These are phyloP conservation scores for Penaeus indicus DNA, from an alignment of 1,140 invertebrate species.

Conservation along the genomic window DNA sequence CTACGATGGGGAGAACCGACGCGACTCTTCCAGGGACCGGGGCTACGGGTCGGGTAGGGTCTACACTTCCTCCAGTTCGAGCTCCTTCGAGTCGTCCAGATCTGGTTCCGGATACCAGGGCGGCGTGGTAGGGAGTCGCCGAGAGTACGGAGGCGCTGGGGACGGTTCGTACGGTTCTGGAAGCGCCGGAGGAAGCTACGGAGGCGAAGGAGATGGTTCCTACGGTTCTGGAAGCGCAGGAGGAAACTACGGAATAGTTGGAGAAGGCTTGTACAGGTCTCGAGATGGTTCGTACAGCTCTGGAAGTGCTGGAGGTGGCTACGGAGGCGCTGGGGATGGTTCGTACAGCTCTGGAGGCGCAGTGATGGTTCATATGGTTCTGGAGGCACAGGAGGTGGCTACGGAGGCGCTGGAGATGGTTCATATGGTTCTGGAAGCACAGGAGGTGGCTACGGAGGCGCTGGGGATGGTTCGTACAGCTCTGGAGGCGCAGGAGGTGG, in stretches of 20 bases:
- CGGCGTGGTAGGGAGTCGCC: conserved; percentile 20
- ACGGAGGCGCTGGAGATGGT: background rate
- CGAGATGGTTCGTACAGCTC: background rate
- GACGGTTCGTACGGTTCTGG: conserved; percentile 12
- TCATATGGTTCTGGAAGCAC: background rate
- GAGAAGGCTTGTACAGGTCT: background rate
- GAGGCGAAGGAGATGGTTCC: conserved; percentile 3
- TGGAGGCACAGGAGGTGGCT: background rate
- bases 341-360: conserved; percentile 19
- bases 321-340: conserved; percentile 30
- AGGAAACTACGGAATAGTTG: conserved; percentile 32
- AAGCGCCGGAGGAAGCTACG: conserved; percentile 34
- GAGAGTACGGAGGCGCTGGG: conserved; percentile 17
- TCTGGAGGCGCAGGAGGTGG: conserved; percentile 30
- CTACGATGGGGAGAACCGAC: background rate
- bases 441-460: background rate
- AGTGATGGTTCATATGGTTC: background rate
- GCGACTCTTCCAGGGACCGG: background rate
- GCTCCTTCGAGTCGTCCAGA: background rate
- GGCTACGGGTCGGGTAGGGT: no score
- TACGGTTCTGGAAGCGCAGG: conserved; percentile 15
- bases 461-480: background rate
- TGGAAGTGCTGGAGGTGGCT: conserved; percentile 30
- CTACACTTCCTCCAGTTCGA: no score
- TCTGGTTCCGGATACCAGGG: background rate